Evolutionary conservation across 1,140 invertebrate genomes (phyloP).

Genomic region (Tigriopus japonicus): DNA sequence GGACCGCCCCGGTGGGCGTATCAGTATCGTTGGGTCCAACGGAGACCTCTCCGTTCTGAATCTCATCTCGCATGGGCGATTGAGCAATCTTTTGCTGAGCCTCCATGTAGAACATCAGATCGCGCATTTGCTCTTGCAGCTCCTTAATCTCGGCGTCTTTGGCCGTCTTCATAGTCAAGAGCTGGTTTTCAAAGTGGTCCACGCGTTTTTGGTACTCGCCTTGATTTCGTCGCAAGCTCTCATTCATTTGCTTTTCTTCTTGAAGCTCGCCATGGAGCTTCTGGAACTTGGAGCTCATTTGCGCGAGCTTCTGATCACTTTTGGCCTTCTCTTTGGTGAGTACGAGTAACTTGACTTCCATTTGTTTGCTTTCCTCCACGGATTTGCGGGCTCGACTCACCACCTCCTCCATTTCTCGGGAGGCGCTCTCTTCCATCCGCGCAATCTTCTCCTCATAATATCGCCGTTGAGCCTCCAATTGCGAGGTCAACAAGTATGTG

Average conservation of each 20-base stretch:
- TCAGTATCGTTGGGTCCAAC: not conserved
- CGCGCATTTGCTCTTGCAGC: not conserved
- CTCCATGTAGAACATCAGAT: not conserved
- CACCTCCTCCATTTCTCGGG: slow-evolving; percentile 13
- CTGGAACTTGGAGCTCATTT: not conserved
- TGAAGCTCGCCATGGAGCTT: not conserved
- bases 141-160: not conserved
- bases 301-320: not conserved
- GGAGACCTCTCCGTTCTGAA: not conserved
- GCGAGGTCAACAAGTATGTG: slow-evolving; percentile 87
- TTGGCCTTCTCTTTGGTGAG: slow-evolving; percentile 9
- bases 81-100: not conserved
- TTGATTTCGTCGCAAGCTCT: slow-evolving; percentile 1
- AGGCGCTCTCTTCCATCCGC: slow-evolving; percentile 32
- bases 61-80: not conserved
- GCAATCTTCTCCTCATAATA: slow-evolving; percentile 45
- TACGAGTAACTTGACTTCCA: not conserved
- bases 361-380: not conserved
- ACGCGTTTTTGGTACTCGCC: not conserved
- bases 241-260: slow-evolving; percentile 9
- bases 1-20: too few species aligned
- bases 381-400: not conserved
- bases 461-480: slow-evolving; percentile 74
- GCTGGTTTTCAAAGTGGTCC: not conserved
- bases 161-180: not conserved